Evolutionary conservation across 2,797 vertebrate genomes (phyloP).

Genomic region (Botia kubotai): DNA sequence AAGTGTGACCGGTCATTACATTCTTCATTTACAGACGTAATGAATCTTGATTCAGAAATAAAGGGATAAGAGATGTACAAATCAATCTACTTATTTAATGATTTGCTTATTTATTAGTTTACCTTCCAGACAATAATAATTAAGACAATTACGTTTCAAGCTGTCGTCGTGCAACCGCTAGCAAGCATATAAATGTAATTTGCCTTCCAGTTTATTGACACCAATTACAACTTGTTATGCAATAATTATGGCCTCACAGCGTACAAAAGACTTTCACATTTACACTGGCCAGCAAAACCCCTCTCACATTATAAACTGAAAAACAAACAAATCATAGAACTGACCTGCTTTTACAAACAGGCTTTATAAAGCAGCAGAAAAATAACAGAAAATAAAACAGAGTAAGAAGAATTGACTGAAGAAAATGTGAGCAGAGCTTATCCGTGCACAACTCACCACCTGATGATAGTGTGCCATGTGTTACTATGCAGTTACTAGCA

Average conservation of each 20-base stretch:
- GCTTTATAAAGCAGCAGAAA: not conserved
- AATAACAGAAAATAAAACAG: not conserved
- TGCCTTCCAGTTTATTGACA: not conserved
- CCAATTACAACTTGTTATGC: conserved; percentile 12
- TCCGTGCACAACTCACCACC: not conserved
- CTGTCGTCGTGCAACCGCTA: not conserved
- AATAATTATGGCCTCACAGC: not conserved
- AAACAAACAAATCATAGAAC: not conserved
- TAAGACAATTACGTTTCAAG: not conserved
- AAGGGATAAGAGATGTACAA: not conserved
- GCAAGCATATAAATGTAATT: not conserved
- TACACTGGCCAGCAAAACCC: not conserved
- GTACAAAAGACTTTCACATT: not conserved
- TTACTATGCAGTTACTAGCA: not conserved
- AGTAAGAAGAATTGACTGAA: not conserved
- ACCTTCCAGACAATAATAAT: not conserved
- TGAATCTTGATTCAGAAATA: not conserved
- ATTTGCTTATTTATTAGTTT: conserved; percentile 3
- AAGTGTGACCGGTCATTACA: conserved; percentile 8
- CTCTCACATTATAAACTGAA: not conserved
- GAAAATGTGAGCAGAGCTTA: not conserved
- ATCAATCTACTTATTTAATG: not conserved
- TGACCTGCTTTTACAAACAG: conserved; percentile 13
- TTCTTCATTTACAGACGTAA: conserved; percentile 22
- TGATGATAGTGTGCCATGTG: not conserved